Evolutionary conservation across 2,113 vertebrate genomes (phyloP).

Genomic region (Esox niger): DNA sequence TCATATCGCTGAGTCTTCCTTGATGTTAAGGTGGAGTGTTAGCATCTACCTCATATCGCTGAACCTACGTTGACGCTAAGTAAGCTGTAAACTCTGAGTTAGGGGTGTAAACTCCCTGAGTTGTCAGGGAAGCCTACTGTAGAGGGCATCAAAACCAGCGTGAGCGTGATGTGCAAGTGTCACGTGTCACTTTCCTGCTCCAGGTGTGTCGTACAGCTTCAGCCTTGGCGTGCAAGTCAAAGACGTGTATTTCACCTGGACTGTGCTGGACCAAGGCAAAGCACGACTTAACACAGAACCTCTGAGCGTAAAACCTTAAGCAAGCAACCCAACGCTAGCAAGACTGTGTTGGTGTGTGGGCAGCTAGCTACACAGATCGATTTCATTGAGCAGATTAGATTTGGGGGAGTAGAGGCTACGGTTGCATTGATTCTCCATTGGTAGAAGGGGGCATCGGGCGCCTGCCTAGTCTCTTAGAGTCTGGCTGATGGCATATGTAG

Average conservation of each 20-base stretch:
- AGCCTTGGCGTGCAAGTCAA: constrained; percentile 15
- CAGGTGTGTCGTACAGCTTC: constrained; percentile 1
- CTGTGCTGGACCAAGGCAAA: neutral
- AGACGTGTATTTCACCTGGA: constrained; percentile 2
- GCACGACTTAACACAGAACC: constrained; percentile 15
- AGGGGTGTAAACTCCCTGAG: too few species aligned
- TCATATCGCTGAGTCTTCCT: too few species aligned
- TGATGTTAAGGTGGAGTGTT: too few species aligned
- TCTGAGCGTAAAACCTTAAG: constrained; percentile 20
- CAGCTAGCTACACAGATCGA: constrained; percentile 43
- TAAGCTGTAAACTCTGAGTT: too few species aligned
- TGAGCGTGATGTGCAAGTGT: neutral
- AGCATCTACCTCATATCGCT: too few species aligned
- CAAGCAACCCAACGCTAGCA: constrained; percentile 41
- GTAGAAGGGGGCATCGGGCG: constrained; percentile 40
- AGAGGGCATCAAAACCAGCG: neutral
- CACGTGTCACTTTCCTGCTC: neutral
- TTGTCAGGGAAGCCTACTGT: neutral
- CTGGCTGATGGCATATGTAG: constrained; percentile 6
- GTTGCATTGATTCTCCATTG: constrained; percentile 43
- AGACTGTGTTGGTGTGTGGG: constrained; percentile 18
- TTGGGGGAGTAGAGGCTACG: constrained; percentile 42
- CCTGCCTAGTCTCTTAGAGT: constrained; percentile 29
- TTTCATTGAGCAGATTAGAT: constrained; percentile 54
- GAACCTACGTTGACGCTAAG: too few species aligned